Evolutionary conservation across 2,888 invertebrate genomes (phyloP), one percentile per base, ranked within the genome.

Genomic region (Amphipyra berbera): DNA sequence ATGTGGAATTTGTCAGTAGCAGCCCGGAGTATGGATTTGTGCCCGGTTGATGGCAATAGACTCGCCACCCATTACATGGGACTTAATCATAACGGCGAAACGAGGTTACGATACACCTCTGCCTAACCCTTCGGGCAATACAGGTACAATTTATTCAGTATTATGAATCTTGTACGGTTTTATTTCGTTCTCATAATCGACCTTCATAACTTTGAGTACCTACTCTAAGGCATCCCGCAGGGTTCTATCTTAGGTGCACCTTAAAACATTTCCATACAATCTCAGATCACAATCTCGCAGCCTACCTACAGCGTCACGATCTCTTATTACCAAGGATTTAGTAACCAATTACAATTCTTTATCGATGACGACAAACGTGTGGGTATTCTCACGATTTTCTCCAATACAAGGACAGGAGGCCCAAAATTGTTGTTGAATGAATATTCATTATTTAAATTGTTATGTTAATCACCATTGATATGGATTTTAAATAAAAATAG

Each of bases 361-460:
- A 33, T 13, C 33, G 13, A 46, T 33, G 33, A 30, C 13, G 9
- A 9, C 6, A 44, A 21, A 44, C 8, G 33, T 13, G 46, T 46
- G 46, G 30, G 46, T 13, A 33, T 27, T 45, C 1, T 47, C 30
- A 35, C 13, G 33, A 60, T 12, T 45, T 53, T 41, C 40, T 41
- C 13, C n/a, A 10, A 45, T 41, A 12, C 48, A 61, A 48, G 57
- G 48, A 30, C 42, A 14, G 9, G 5, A 52, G 6, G 30, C 0
- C 9, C 10, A 27, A 56, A 48, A 15, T 37, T 15, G 6, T 38
- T n/a, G 41, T 35, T 14, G 7, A n/a, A 60, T 37, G 6, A 47
- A 60, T 55, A 60, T 55, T 45, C 13, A 49, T 49, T 30, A n/a
- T 49, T 49, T 10, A 21, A 59, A 44, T 49, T 45, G 13, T n/a